These are phyloP conservation scores for Pomacea canaliculata DNA, from an alignment of 2,888 invertebrate genomes.

Conservation along the genomic window DNA sequence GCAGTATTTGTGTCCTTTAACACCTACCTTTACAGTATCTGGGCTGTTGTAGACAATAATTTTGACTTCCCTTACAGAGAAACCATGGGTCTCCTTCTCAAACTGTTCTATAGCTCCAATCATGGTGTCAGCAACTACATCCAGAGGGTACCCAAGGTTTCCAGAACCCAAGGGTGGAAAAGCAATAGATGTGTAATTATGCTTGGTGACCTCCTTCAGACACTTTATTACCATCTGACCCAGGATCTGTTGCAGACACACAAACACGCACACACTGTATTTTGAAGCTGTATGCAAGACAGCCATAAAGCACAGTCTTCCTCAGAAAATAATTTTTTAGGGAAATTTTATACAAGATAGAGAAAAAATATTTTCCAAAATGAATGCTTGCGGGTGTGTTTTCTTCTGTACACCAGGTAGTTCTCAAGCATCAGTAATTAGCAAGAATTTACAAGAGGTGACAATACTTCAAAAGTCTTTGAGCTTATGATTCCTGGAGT, in stretches of 20 bases:
- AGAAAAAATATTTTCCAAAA: too few species aligned
- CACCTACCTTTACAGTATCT: not conserved
- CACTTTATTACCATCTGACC: conserved; percentile 42
- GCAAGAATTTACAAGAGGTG: too few species aligned
- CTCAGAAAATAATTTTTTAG: too few species aligned
- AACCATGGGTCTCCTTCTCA: conserved; percentile 35
- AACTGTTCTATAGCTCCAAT: conserved; percentile 47
- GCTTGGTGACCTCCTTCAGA: conserved; percentile 42
- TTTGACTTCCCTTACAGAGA: conserved; percentile 41
- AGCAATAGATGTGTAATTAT: conserved; percentile 44
- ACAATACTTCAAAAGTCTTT: too few species aligned
- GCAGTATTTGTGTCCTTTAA: not conserved
- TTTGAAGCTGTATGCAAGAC: too few species aligned
- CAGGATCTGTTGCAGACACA: conserved; percentile 37
- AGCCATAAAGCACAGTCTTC: too few species aligned
- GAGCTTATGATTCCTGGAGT: too few species aligned
- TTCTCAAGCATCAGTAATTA: too few species aligned
- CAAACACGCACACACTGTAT: not conserved
- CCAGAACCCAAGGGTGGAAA: conserved; percentile 61
- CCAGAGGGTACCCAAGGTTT: conserved; percentile 49
- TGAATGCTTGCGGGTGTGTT: too few species aligned
- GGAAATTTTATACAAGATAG: too few species aligned
- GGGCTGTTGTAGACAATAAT: conserved; percentile 42
- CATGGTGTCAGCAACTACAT: conserved; percentile 50
- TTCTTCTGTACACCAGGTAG: too few species aligned